Evolutionary conservation across 2,113 vertebrate genomes (phyloP), one percentile per base, ranked within the genome.

Genomic region (Ictalurus punctatus): DNA sequence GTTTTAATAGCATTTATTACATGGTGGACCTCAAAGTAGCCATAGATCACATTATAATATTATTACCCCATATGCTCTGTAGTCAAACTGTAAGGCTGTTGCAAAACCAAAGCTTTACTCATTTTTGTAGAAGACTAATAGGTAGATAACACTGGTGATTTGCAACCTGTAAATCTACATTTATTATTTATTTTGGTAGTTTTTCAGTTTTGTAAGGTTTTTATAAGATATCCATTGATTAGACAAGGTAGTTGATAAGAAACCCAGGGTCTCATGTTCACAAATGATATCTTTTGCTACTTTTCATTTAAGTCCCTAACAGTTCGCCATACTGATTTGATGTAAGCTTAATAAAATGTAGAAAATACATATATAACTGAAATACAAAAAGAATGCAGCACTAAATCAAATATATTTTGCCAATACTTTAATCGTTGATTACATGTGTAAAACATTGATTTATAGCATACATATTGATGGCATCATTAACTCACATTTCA

Each of bases 101-200:
- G 84, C 84, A 90, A 90, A 86, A 90, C 56, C 80, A 73, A 73
- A 78, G 27, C 13, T 63, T 84, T 86, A 88, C 89, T 92, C 74
- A 90, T 89, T 91, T 91, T 89, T 37, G 56, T 81, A 83, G 30
- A 67, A 83, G 81, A 87, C 58, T 83, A 88, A 91, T 90, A 90
- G 74, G 34, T 63, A 71, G 87, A 90, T 87, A 90, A 87, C 83
- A 86, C 73, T 30, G 80, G 84, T 91, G 89, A 92, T 85, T 88
- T 90, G 67, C 82, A 88, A 89, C 90, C 76, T 92, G 71, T 88
- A 84, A 91, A 88, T 88, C 88, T 88, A 85, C 65, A 91, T 88
- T 90, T 85, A 89, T 82, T 86, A 87, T 67, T 88, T 87, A 30
- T 89, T 91, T 90, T 85, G 88, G 84, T 74, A 88, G 67, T 84